These are phyloP conservation scores for Melinopterus prodromus DNA, from an alignment of 2,888 invertebrate genomes.

Conservation along the genomic window DNA sequence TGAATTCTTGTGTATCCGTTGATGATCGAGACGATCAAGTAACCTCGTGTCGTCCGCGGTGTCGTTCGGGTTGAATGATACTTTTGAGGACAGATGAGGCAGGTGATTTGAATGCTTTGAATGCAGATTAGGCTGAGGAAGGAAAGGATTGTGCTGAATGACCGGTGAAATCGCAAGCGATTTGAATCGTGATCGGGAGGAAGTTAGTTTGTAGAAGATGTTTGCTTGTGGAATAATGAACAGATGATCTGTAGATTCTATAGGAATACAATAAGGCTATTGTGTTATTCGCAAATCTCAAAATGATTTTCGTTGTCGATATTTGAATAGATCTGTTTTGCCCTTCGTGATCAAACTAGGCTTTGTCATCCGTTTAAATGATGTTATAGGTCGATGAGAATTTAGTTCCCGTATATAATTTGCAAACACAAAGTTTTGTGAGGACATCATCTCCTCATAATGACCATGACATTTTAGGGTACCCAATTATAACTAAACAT, in stretches of 20 bases:
- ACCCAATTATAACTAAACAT: no score
- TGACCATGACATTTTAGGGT: no score
- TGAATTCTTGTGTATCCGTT: not conserved
- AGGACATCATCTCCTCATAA: no score
- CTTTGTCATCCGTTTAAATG: no score
- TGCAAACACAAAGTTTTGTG: no score
- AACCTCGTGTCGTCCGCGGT: not conserved
- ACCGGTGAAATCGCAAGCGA: not conserved
- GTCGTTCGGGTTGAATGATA: not conserved
- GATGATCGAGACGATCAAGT: not conserved
- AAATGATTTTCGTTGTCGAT: not conserved
- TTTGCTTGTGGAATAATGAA: not conserved
- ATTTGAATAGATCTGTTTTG: not conserved
- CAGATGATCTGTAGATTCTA: not conserved
- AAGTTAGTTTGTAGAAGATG: not conserved
- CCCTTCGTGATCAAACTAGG: not conserved
- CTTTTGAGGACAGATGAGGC: not conserved
- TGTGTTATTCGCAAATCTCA: not conserved
- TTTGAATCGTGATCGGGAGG: not conserved
- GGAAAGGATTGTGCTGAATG: not conserved
- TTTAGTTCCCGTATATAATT: no score
- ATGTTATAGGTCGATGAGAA: no score
- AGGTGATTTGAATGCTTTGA: slow-evolving; percentile 4
- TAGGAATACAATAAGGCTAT: no score
- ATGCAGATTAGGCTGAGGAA: not conserved